Conservation (phyloP, 2,888 invertebrate species). For the Oxytorus armatus region DNA sequence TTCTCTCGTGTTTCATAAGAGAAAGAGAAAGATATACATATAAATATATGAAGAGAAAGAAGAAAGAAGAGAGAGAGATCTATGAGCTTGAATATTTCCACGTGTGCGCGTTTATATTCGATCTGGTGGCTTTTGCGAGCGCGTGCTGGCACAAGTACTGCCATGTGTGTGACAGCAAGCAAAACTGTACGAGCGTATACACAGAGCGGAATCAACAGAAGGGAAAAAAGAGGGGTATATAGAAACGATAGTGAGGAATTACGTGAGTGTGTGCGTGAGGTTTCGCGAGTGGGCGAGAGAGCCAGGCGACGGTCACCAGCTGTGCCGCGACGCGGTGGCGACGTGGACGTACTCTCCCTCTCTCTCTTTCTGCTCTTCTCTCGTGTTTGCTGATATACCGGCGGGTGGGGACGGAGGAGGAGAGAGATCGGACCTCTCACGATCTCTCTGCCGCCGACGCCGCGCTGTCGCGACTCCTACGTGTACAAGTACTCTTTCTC, state of each 20-base stretch:
- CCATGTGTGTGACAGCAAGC: constrained; percentile 4
- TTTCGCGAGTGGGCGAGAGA: constrained; percentile 70
- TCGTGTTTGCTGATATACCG: constrained; percentile 44
- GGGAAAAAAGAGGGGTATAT: constrained; percentile 41
- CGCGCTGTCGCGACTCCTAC: constrained; percentile 71
- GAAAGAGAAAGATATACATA: background rate
- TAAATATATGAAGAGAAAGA: background rate
- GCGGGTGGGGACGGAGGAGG: too few species aligned
- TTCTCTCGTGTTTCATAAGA: background rate
- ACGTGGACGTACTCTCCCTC: constrained; percentile 47
- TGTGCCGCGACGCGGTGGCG: constrained; percentile 72
- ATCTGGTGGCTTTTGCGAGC: constrained; percentile 32
- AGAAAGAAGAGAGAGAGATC: constrained; percentile 19
- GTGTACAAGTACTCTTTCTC: constrained; percentile 52
- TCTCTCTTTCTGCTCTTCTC: constrained; percentile 42
- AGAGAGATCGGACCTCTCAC: constrained; percentile 63
- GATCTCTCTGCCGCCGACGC: constrained; percentile 70
- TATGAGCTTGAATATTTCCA: constrained; percentile 39
- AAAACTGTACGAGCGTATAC: constrained; percentile 38
- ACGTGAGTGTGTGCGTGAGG: constrained; percentile 48
- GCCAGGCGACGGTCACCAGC: constrained; percentile 75
- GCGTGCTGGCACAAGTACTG: constrained; percentile 37
- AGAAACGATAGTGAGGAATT: constrained; percentile 50
- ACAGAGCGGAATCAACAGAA: constrained; percentile 53
- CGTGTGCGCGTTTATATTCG: constrained; percentile 21